Base-by-base conservation (phyloP, 2,888 invertebrate species). In the Amblyteles armatorius region DNA sequence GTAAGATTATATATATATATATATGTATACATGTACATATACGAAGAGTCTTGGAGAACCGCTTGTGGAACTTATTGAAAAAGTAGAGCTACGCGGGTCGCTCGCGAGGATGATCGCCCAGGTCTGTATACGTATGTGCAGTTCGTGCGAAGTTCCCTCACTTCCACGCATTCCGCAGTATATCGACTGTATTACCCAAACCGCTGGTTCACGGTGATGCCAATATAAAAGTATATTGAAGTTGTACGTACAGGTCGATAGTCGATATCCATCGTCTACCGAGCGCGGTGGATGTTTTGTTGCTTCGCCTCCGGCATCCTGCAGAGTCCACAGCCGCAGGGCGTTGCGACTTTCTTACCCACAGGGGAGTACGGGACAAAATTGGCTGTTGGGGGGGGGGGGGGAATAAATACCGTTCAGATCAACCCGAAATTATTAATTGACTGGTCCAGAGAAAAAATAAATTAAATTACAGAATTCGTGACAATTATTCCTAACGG, bases 191-290 rank as follows among this genome's bases (percentile, higher is more conserved):
- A 77, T 85, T 80, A 85, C 69, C 83, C 48, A 65, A 74, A 74
- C 73, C 48, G 40, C 81, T 57, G 29, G 3, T 60, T 5, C 60
- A 83, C 9, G 40, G 79, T 65, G 63, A 76, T 83, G 67, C 79
- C 88, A 89, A 89, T 90, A 89, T 90, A 88, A 90, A 90, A 88
- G 86, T 89, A 87, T 88, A 89, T 89, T 84, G 89, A 87, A 89
- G 79, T 83, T 86, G 76, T 86, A 85, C 80, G 79, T 78, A 52
- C 50, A 71, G 65, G 48, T 33, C 57, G 71, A 50, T 65, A 71
- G 52, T 79, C 40, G 52, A 68, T 83, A 74, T 83, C 72, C n/a
- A 72, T 22, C 57, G 40, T 71, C 60, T 36, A 60, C 16, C 13
- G 60, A 60, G 13, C 60, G 16, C 16, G 60, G 29, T 4, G 13